Conservation (phyloP, 2,888 invertebrate species). For the Operophtera brumata region DNA sequence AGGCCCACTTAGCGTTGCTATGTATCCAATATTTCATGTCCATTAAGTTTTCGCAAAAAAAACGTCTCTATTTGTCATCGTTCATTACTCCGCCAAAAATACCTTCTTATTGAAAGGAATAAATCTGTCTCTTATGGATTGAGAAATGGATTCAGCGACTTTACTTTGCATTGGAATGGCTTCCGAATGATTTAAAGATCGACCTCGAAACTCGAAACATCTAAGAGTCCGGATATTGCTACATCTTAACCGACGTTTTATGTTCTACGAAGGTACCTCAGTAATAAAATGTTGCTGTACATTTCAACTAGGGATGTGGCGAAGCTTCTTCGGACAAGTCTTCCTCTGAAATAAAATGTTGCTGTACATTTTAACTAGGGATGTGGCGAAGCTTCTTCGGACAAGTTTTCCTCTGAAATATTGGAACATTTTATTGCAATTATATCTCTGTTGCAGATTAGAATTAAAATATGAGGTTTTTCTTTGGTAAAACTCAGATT, state of each 20-base stretch:
- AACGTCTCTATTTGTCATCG: constrained; percentile 6
- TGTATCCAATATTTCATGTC: constrained; percentile 13
- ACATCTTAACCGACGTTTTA: constrained; percentile 19
- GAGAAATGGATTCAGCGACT: constrained; percentile 36
- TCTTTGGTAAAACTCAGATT: too few relatives aligned
- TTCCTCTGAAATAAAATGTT: not conserved
- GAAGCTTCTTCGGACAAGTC: not conserved
- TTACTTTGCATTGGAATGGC: constrained; percentile 18
- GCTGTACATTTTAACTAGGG: not conserved
- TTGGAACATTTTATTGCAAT: not conserved
- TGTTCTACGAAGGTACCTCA: not conserved
- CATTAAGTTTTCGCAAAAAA: constrained; percentile 18
- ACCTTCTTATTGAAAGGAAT: constrained; percentile 23
- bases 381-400: not conserved
- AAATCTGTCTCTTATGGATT: constrained; percentile 30
- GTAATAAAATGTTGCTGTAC: constrained; percentile 3
- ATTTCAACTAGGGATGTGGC: not conserved
- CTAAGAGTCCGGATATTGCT: constrained; percentile 22
- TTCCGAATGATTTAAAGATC: constrained; percentile 32
- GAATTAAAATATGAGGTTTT: too few relatives aligned
- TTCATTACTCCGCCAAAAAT: constrained; percentile 19
- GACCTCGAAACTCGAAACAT: constrained; percentile 18
- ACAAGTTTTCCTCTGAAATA: not conserved
- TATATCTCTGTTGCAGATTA: too few relatives aligned
- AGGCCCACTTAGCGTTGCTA: constrained; percentile 2